These are phyloP conservation scores for Tachycineta bicolor DNA, from an alignment of 2,113 vertebrate species.

Conservation along the genomic window DNA sequence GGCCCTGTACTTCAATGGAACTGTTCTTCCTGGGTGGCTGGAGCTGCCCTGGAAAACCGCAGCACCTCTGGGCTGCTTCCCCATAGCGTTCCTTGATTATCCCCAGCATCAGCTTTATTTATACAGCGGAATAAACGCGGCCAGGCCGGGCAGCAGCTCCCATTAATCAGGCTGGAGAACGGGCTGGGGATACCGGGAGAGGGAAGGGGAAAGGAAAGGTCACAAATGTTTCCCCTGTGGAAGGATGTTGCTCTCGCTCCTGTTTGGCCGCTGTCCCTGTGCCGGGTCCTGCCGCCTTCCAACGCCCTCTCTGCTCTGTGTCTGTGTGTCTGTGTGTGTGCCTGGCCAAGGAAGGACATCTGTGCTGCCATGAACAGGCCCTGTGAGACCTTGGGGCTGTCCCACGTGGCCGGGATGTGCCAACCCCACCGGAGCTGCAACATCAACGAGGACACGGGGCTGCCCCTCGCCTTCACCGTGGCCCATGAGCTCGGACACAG, in stretches of 20 bases:
- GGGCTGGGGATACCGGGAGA: background rate
- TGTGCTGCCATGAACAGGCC: conserved; percentile 90
- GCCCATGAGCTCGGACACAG: conserved; percentile 97
- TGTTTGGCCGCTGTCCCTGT: background rate
- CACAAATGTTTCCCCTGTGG: background rate
- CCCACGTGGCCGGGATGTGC: conserved; percentile 94
- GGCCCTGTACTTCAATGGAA: background rate
- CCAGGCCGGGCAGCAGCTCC: conserved; percentile 8
- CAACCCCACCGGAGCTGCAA: conserved; percentile 93
- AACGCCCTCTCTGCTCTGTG: background rate
- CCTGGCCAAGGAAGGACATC: conserved; percentile 88
- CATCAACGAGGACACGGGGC: conserved; percentile 92
- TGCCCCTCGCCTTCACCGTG: conserved; percentile 93
- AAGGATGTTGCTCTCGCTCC: background rate
- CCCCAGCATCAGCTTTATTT: conserved; percentile 37
- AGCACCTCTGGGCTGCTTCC: background rate
- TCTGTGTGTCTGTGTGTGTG: conserved; percentile 6
- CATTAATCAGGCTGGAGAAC: conserved; percentile 32
- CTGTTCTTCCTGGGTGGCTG: conserved; percentile 27
- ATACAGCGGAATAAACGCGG: background rate
- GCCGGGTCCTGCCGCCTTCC: background rate
- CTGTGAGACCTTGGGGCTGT: conserved; percentile 94
- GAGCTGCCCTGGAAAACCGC: background rate
- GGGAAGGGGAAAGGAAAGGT: background rate
- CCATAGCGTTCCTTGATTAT: background rate